phyloP scores from a whole-genome alignment of 1,140 invertebrate species.

The Ganaspis sp. region DNA sequence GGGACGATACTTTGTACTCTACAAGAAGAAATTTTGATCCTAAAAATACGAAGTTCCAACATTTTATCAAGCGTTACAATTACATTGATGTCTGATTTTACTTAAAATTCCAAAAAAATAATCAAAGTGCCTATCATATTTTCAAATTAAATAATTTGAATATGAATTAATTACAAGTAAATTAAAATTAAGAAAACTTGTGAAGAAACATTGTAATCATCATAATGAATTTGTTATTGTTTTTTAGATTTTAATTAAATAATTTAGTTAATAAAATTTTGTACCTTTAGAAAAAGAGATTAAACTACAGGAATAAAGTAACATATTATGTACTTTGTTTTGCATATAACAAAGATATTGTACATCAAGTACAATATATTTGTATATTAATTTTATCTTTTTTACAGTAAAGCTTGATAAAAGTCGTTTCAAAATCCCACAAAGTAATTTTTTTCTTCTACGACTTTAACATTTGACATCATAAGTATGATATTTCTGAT shows the following conservation, averaged over 20 bases:
- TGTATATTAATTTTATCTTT: neutral
- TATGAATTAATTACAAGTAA: neutral
- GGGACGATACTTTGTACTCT: too few species aligned
- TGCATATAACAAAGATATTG: neutral
- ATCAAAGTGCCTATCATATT: neutral
- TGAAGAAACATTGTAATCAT: too few species aligned
- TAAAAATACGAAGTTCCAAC: neutral
- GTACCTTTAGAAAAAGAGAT: too few species aligned
- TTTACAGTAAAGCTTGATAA: slow-evolving; percentile 5
- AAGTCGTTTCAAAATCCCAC: neutral
- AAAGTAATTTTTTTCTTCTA: neutral
- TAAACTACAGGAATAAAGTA: too few species aligned
- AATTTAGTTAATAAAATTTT: too few species aligned
- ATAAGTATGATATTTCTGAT: too few species aligned
- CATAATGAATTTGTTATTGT: too few species aligned
- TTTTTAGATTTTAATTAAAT: too few species aligned
- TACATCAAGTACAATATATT: neutral
- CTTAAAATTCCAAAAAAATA: neutral
- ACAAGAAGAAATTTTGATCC: neutral
- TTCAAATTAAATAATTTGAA: neutral
- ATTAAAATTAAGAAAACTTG: too few species aligned
- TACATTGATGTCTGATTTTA: neutral
- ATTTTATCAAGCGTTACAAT: slow-evolving; percentile 6
- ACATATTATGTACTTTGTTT: too few species aligned
- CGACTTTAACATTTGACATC: neutral